Evolutionary conservation across 2,113 vertebrate species (phyloP).

Genomic region (Gulo gulo): DNA sequence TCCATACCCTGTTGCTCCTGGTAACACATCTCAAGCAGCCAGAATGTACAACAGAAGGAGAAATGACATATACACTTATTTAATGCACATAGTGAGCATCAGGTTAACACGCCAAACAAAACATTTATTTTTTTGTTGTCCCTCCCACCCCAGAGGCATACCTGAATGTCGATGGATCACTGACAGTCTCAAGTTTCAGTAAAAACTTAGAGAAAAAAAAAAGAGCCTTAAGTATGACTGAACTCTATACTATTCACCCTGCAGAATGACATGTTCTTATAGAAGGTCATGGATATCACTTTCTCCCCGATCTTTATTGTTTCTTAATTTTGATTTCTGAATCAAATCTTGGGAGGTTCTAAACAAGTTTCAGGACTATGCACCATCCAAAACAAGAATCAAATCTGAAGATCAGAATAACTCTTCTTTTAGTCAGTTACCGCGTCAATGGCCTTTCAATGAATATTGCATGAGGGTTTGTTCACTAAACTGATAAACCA

Average conservation of each 20-base stretch:
- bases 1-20: not conserved
- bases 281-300: not conserved
- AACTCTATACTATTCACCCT: not conserved
- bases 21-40: constrained; percentile 71
- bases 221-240: not conserved
- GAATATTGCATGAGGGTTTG: constrained; percentile 11
- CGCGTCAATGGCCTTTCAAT: not conserved
- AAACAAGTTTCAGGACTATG: not conserved
- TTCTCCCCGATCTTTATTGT: not conserved
- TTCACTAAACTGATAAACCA: not conserved
- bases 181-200: not conserved
- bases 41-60: constrained; percentile 57
- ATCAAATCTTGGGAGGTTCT: not conserved
- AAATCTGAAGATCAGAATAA: not conserved
- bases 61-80: constrained; percentile 50
- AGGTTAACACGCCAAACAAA: not conserved
- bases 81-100: not conserved
- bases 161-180: not conserved
- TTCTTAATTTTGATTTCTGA: not conserved
- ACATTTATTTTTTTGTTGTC: no score
- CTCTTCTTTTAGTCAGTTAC: not conserved
- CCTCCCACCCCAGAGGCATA: not conserved
- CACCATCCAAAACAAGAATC: not conserved
- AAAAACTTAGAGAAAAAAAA: not conserved
- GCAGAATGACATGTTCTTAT: not conserved